A percentile compares a stretch with the other conserved stretches of the same genome.
Conservation (phyloP, 2,888 invertebrate species). For the Dasypolia templi region DNA sequence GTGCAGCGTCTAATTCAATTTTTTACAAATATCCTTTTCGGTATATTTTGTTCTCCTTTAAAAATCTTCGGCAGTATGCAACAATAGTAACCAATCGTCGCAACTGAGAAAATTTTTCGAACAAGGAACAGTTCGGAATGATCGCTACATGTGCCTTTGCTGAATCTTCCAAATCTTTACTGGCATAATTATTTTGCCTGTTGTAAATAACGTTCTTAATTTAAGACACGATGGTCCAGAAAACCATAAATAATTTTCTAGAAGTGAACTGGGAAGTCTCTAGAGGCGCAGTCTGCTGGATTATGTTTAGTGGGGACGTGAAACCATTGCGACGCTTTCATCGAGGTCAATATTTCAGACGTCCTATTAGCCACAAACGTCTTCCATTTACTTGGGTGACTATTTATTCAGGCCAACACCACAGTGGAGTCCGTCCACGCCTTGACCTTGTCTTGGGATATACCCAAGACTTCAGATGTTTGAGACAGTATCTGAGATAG, state of each 20-base stretch:
- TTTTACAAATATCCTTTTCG: no score
- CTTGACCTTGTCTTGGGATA: no score
- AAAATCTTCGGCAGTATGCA: constrained; percentile 16
- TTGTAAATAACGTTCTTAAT: not conserved
- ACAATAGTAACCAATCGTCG: constrained; percentile 9
- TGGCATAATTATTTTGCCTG: constrained; percentile 2
- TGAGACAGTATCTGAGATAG: no score
- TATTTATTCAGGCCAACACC: no score
- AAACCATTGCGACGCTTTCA: no score
- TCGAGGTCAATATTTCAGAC: no score
- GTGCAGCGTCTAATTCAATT: no score
- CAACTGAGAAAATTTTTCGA: not conserved
- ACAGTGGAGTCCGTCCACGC: no score
- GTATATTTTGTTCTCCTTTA: no score
- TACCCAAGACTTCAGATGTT: no score
- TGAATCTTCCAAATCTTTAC: not conserved
- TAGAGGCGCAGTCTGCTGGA: constrained; percentile 2
- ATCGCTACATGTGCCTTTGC: not conserved
- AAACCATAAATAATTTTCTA: constrained; percentile 7
- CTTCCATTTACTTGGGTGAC: no score
- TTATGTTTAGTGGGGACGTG: not conserved
- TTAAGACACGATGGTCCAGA: constrained; percentile 11
- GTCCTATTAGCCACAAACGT: no score
- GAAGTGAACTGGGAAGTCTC: constrained; percentile 7
- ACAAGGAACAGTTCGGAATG: not conserved